A percentile compares a stretch with the other conserved stretches of the same genome.
Conservation (phyloP, 2,797 vertebrate species). For the Botia almorhae region DNA sequence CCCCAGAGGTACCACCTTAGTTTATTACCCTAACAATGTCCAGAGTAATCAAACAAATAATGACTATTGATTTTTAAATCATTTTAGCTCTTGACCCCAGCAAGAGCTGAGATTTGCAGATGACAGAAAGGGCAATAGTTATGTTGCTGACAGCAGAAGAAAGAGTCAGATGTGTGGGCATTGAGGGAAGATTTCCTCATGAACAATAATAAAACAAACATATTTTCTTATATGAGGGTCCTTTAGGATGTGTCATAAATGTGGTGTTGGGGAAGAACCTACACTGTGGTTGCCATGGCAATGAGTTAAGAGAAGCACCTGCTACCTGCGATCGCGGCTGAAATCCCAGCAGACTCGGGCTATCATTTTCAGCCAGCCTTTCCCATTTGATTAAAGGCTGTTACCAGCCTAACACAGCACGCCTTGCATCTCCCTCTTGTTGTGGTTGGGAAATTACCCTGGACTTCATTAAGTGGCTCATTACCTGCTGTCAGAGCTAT, state of each 20-base stretch:
- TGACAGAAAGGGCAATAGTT: background rate
- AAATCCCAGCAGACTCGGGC: constrained; percentile 33
- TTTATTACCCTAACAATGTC: background rate
- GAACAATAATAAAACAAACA: constrained; percentile 40
- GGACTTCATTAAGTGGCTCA: constrained; percentile 59
- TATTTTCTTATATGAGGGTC: constrained; percentile 30
- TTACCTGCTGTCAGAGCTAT: constrained; percentile 55
- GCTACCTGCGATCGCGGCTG: constrained; percentile 43
- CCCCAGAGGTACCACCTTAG: background rate
- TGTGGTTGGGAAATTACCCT: constrained; percentile 49
- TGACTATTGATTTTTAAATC: background rate
- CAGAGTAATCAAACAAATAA: background rate
- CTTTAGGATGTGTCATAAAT: constrained; percentile 11
- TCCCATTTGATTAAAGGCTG: constrained; percentile 55
- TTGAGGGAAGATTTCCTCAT: constrained; percentile 32
- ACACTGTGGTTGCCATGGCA: constrained; percentile 53
- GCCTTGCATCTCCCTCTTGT: constrained; percentile 33
- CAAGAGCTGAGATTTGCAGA: background rate
- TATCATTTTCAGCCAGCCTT: constrained; percentile 52
- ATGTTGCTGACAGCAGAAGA: constrained; percentile 21
- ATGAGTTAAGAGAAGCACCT: constrained; percentile 47
- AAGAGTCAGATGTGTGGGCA: constrained; percentile 32
- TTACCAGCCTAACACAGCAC: constrained; percentile 32
- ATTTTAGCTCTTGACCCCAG: too few species aligned
- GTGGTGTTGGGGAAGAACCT: constrained; percentile 21